A percentile compares a stretch with the other conserved stretches of the same genome.
Conservation (phyloP, 2,888 invertebrate genomes). For the Tinea trinotella region DNA sequence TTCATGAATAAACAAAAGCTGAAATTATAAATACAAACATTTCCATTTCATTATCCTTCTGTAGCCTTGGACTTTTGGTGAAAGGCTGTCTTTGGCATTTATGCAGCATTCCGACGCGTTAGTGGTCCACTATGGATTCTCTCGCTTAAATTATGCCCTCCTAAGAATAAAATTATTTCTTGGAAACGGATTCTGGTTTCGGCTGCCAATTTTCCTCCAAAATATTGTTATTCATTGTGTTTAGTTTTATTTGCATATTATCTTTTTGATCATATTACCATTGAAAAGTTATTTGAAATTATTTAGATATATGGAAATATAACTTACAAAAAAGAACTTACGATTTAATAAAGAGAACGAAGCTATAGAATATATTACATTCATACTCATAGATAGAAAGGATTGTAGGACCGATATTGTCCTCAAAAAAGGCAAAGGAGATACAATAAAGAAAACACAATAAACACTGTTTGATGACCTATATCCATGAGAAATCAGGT, state of each 20-base stretch:
- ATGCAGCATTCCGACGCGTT: constrained; percentile 16
- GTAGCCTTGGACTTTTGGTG: constrained; percentile 13
- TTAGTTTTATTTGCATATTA: not conserved
- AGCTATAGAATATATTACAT: not conserved
- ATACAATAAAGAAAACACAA: constrained; percentile 5
- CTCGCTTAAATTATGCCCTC: not conserved
- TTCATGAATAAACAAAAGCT: constrained; percentile 15
- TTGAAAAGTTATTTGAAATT: too few species aligned
- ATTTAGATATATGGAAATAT: too few species aligned
- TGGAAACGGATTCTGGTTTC: constrained; percentile 6
- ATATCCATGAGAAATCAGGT: constrained; percentile 36
- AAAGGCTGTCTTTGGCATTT: constrained; percentile 16
- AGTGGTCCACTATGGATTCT: constrained; percentile 16
- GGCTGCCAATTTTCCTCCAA: constrained; percentile 6
- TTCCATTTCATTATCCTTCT: constrained; percentile 18
- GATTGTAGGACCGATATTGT: not conserved
- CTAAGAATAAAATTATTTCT: constrained; percentile 13
- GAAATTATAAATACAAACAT: constrained; percentile 13
- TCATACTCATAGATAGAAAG: too few species aligned
- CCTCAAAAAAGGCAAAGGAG: not conserved
- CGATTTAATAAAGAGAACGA: not conserved
- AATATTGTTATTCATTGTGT: not conserved
- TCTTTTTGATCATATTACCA: not conserved
- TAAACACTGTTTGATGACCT: constrained; percentile 18
- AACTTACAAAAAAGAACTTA: too few species aligned